phyloP scores from a whole-genome alignment of 2,888 invertebrate species.

The Drosophila quinaria region DNA sequence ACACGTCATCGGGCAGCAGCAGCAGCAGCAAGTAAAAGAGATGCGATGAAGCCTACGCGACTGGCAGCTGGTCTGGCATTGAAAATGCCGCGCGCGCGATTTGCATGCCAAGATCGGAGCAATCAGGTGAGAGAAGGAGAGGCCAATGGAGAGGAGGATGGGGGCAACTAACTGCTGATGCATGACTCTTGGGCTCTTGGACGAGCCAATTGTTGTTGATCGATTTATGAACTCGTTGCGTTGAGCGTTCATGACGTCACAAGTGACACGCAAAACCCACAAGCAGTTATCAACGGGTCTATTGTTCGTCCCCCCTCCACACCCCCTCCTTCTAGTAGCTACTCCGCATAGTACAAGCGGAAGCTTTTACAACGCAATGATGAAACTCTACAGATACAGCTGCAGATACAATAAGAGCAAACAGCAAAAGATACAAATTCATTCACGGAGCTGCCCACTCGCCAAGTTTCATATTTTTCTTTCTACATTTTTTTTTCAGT shows the following conservation, averaged over 20 bases:
- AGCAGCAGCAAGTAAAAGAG: constrained; percentile 20
- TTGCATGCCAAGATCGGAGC: constrained; percentile 68
- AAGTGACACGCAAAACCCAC: constrained; percentile 61
- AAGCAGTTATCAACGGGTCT: constrained; percentile 51
- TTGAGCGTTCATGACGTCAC: constrained; percentile 64
- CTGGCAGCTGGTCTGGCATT: constrained; percentile 62
- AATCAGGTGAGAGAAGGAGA: neutral
- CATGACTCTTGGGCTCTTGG: constrained; percentile 54
- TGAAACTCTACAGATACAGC: constrained; percentile 32
- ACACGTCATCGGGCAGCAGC: constrained; percentile 65
- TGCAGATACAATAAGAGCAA: constrained; percentile 19
- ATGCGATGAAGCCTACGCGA: constrained; percentile 62
- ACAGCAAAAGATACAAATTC: constrained; percentile 45
- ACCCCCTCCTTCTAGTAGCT: neutral
- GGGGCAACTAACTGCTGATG: constrained; percentile 54
- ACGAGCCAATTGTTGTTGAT: constrained; percentile 72
- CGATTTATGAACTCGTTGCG: constrained; percentile 77
- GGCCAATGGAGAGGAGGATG: neutral
- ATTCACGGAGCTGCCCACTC: constrained; percentile 68
- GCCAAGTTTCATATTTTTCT: constrained; percentile 25
- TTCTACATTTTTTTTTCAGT: constrained; percentile 2
- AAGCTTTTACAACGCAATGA: constrained; percentile 69
- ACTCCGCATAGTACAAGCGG: constrained; percentile 62
- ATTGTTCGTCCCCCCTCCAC: constrained; percentile 24
- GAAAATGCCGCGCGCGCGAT: constrained; percentile 69